These are phyloP conservation scores for Onychostoma macrolepis DNA, from an alignment of 2,113 vertebrate species.

Conservation along the genomic window DNA sequence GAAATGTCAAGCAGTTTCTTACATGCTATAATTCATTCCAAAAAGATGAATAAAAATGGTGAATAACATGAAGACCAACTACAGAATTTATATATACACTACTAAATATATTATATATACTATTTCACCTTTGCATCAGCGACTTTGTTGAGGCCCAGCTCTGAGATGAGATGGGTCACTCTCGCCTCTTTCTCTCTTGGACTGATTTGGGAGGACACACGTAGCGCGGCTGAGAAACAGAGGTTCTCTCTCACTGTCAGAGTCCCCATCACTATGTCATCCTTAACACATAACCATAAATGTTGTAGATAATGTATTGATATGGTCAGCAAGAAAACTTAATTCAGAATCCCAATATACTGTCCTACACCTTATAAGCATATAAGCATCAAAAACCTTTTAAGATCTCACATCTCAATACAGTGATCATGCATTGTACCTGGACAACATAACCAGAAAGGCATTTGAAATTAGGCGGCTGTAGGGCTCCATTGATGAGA, in stretches of 20 bases:
- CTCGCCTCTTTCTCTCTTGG: constrained; percentile 82
- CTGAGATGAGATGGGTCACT: constrained; percentile 82
- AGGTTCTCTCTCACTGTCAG: constrained; percentile 93
- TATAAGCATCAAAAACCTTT: background rate
- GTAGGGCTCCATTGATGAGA: constrained; percentile 85
- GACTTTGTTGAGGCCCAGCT: constrained; percentile 88
- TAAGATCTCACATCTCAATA: background rate
- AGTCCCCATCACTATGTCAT: constrained; percentile 94
- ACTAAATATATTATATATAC: too few species aligned
- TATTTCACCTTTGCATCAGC: constrained; percentile 87
- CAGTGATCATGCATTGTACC: constrained; percentile 65
- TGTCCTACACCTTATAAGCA: background rate
- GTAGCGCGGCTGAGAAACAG: constrained; percentile 90
- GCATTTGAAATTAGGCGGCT: constrained; percentile 91
- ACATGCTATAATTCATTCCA: background rate
- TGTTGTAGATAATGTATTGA: background rate
- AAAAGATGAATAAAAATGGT: background rate
- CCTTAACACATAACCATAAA: constrained; percentile 69
- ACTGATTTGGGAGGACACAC: constrained; percentile 81
- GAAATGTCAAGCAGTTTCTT: too few species aligned
- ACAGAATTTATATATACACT: too few species aligned
- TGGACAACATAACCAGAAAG: constrained; percentile 94
- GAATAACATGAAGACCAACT: too few species aligned
- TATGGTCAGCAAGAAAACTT: background rate
- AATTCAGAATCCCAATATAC: background rate